Evolutionary conservation across 2,888 invertebrate genomes (phyloP).

Genomic region (Mythimna pallens): DNA sequence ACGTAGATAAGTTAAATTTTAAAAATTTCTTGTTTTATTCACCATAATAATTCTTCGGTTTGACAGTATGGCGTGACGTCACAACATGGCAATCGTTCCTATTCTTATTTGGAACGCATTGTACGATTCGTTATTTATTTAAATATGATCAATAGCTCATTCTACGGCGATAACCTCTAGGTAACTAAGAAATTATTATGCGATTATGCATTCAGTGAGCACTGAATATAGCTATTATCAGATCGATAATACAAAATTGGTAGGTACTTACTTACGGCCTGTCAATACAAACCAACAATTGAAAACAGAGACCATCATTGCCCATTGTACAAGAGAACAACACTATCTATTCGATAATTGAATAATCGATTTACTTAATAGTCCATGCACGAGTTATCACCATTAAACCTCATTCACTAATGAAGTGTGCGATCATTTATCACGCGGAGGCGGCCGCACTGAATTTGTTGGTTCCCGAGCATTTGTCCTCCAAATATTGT

Average conservation of each 20-base stretch:
- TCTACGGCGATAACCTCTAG: background rate
- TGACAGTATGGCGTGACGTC: too few species aligned
- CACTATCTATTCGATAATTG: conserved; percentile 48
- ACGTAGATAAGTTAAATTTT: too few species aligned
- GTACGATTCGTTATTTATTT: background rate
- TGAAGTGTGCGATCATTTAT: conserved; percentile 62
- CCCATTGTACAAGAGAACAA: conserved; percentile 29
- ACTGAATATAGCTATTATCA: background rate
- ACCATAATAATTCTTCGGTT: too few species aligned
- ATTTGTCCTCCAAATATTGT: conserved; percentile 58
- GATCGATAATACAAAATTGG: background rate
- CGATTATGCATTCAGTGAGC: background rate
- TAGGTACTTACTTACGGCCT: background rate
- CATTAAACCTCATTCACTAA: conserved; percentile 60
- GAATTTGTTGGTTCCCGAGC: conserved; percentile 53
- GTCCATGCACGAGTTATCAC: conserved; percentile 44
- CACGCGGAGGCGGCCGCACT: conserved; percentile 39
- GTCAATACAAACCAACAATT: conserved; percentile 6
- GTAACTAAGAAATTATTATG: background rate
- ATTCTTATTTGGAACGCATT: too few species aligned
- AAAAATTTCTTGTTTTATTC: too few species aligned
- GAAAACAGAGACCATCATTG: conserved; percentile 5
- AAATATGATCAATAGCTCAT: background rate
- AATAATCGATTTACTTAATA: conserved; percentile 50
- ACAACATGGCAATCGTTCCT: too few species aligned